These are phyloP conservation scores for Apis laboriosa DNA, from an alignment of 1,140 invertebrate genomes.

Conservation along the genomic window DNA sequence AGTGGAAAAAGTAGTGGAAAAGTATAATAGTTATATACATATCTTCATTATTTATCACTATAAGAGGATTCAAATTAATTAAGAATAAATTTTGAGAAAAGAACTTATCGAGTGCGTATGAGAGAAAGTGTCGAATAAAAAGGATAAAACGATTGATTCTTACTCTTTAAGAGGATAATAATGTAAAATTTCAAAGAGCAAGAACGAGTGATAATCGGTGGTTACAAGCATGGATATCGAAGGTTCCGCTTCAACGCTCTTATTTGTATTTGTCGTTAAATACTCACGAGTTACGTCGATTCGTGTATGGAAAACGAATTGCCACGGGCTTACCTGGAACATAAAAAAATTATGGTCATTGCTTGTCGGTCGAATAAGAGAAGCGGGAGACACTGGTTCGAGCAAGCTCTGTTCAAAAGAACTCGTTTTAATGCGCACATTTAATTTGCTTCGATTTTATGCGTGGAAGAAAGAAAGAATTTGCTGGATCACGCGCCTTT, in stretches of 20 bases:
- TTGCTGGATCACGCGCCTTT: background rate
- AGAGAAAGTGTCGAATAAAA: too few species aligned
- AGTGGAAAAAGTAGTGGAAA: too few species aligned
- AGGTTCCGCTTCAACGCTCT: conserved; percentile 13
- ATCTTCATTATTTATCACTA: too few species aligned
- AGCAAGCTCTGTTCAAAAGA: background rate
- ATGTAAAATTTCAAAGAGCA: background rate
- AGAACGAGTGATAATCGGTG: background rate
- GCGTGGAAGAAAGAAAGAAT: background rate
- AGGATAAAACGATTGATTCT: too few species aligned
- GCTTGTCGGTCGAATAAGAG: background rate
- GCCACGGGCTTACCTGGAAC: conserved; percentile 59
- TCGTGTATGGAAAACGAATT: conserved; percentile 16
- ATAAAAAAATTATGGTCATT: conserved; percentile 37
- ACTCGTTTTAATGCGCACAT: background rate
- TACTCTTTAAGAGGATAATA: background rate
- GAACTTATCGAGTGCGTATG: too few species aligned
- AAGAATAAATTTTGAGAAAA: too few species aligned
- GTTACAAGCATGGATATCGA: background rate
- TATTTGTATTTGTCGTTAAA: conserved; percentile 33
- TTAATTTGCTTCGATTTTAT: too few species aligned
- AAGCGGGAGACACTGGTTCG: background rate
- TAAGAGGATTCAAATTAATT: too few species aligned
- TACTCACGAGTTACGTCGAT: conserved; percentile 25
- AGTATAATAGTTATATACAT: too few species aligned